These are phyloP conservation scores for Mesochorus sp. DNA, from an alignment of 2,888 invertebrate genomes.

Conservation along the genomic window DNA sequence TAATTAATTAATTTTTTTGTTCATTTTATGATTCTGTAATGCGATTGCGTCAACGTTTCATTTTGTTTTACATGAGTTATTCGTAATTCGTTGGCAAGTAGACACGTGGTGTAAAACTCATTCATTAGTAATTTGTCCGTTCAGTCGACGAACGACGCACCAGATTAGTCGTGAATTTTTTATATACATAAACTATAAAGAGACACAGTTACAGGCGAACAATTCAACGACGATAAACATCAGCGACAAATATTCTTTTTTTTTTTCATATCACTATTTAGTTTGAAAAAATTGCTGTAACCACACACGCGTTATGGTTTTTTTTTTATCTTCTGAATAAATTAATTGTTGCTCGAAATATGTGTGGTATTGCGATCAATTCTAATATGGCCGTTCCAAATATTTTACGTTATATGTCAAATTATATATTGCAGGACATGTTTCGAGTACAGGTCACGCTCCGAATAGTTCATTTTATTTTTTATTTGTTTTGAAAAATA, in stretches of 20 bases:
- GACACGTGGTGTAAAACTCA: not conserved
- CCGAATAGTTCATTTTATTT: too few species aligned
- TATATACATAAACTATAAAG: slow-evolving; percentile 54
- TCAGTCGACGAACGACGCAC: slow-evolving; percentile 34
- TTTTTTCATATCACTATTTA: slow-evolving; percentile 45
- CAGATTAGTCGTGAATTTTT: slow-evolving; percentile 35
- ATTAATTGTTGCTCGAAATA: not conserved
- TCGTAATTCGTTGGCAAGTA: slow-evolving; percentile 10
- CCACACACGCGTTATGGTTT: slow-evolving; percentile 9
- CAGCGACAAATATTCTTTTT: slow-evolving; percentile 58
- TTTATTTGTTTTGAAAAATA: too few species aligned
- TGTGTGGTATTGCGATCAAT: not conserved
- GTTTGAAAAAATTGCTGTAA: slow-evolving; percentile 50
- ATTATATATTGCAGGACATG: not conserved
- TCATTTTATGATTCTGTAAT: slow-evolving; percentile 11
- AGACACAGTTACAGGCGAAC: slow-evolving; percentile 60
- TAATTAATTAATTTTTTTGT: slow-evolving; percentile 7
- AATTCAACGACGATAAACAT: slow-evolving; percentile 62
- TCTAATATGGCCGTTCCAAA: not conserved
- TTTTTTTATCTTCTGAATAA: not conserved
- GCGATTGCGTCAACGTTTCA: slow-evolving; percentile 21
- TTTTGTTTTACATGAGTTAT: slow-evolving; percentile 17
- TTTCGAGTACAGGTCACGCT: too few species aligned
- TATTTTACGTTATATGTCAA: not conserved
- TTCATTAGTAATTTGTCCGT: slow-evolving; percentile 18